Conservation (phyloP, 2,797 vertebrate genomes). For the Eupleurogrammus muticus region DNA sequence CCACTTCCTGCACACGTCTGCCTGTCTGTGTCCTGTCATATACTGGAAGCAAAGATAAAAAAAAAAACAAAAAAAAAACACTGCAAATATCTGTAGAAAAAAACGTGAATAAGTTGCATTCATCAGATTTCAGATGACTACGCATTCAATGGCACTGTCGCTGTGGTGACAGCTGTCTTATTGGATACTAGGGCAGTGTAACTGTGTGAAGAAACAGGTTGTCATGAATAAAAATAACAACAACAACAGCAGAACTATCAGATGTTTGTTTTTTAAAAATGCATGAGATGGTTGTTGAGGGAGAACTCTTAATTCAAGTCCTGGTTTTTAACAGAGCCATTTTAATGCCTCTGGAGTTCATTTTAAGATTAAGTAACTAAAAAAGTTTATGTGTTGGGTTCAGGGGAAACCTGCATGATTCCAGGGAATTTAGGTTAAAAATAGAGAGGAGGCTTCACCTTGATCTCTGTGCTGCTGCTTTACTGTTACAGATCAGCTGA, state of each 20-base stretch:
- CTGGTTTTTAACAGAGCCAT: conserved; percentile 4
- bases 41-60: conserved; percentile 21
- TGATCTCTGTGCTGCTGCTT: conserved; percentile 21
- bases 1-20: conserved; percentile 47
- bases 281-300: conserved; percentile 18
- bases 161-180: conserved; percentile 67
- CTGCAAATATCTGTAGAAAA: conserved; percentile 19
- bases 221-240: conserved; percentile 55
- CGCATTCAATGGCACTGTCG: conserved; percentile 26
- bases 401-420: conserved; percentile 11
- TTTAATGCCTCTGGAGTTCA: conserved; percentile 3
- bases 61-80: conserved; percentile 30
- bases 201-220: conserved; percentile 61
- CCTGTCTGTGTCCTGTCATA: conserved; percentile 58
- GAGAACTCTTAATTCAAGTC: conserved; percentile 42
- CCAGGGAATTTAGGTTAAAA: conserved; percentile 1
- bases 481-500: too few species aligned
- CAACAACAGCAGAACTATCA: too few species aligned
- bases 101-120: conserved; percentile 39
- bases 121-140: conserved; percentile 29
- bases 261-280: conserved; percentile 17
- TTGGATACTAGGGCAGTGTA: conserved; percentile 54
- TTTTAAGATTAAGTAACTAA: conserved; percentile 9
- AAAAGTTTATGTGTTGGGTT: background rate
- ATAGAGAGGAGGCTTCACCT: conserved; percentile 15